A percentile compares a stretch with the other conserved stretches of the same genome.
Conservation (phyloP, 2,797 vertebrate genomes). For the Otolemur crassicaudatus region DNA sequence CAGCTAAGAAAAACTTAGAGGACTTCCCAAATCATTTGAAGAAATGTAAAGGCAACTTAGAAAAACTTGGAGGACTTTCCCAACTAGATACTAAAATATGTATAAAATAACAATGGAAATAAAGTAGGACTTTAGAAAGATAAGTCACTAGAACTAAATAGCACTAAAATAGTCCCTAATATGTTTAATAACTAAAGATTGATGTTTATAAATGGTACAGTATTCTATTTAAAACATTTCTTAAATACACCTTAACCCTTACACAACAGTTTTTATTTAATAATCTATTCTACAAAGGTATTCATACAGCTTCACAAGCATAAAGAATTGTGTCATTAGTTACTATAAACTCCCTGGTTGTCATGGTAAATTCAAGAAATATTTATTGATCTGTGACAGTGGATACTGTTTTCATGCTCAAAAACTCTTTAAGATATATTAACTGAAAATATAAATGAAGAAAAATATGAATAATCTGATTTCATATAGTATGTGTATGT, state of each 20-base stretch:
- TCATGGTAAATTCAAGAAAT: conserved; percentile 16
- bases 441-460: not conserved
- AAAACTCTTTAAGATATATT: not conserved
- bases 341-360: not conserved
- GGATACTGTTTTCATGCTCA: not conserved
- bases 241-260: not conserved
- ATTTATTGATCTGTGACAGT: not conserved
- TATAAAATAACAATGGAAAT: not conserved
- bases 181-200: not conserved
- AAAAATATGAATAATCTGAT: not conserved
- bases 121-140: not conserved
- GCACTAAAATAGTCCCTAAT: not conserved
- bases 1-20: conserved; percentile 10
- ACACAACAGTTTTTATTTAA: conserved; percentile 2
- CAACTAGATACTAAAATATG: not conserved
- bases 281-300: not conserved
- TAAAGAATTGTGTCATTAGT: not conserved
- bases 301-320: not conserved
- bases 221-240: not conserved
- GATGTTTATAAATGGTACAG: not conserved
- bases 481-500: not conserved
- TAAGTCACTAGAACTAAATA: not conserved
- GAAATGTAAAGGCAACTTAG: not conserved
- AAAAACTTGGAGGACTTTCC: not conserved
- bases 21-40: not conserved